Conservation (phyloP, 2,113 vertebrate species). For the Bagarius yarrelli region DNA sequence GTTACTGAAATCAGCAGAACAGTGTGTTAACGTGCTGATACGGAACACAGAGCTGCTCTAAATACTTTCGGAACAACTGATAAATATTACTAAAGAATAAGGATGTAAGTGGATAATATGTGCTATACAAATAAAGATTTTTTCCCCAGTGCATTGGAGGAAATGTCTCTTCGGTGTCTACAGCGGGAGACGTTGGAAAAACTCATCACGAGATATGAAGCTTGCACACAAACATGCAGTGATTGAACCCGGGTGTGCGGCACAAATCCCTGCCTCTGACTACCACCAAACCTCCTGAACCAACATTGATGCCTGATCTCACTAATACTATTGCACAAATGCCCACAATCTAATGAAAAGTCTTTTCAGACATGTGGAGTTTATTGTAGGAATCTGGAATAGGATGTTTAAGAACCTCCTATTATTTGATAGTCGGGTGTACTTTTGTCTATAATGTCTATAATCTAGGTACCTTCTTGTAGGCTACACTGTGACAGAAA, state of each 20-base stretch:
- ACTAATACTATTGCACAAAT: too few species aligned
- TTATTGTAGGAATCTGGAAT: too few species aligned
- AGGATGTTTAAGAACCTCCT: too few species aligned
- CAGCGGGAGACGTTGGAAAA: too few species aligned
- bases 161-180: background rate
- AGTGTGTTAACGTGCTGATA: background rate
- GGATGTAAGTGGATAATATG: background rate
- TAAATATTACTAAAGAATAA: background rate
- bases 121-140: background rate
- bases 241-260: too few species aligned
- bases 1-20: background rate
- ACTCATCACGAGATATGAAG: background rate
- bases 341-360: too few species aligned
- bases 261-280: too few species aligned
- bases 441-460: too few species aligned
- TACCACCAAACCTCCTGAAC: too few species aligned
- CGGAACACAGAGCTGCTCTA: background rate
- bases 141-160: background rate
- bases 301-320: too few species aligned
- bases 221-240: background rate
- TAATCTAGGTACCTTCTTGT: constrained; percentile 79
- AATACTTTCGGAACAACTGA: background rate
- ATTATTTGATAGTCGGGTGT: too few species aligned
- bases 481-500: constrained; percentile 84
- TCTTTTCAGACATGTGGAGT: too few species aligned